Percentiles rank a stretch among this genome's conserved stretches.
These are phyloP conservation scores for Cisticola juncidis DNA, from an alignment of 2,113 vertebrate genomes.

Conservation along the genomic window DNA sequence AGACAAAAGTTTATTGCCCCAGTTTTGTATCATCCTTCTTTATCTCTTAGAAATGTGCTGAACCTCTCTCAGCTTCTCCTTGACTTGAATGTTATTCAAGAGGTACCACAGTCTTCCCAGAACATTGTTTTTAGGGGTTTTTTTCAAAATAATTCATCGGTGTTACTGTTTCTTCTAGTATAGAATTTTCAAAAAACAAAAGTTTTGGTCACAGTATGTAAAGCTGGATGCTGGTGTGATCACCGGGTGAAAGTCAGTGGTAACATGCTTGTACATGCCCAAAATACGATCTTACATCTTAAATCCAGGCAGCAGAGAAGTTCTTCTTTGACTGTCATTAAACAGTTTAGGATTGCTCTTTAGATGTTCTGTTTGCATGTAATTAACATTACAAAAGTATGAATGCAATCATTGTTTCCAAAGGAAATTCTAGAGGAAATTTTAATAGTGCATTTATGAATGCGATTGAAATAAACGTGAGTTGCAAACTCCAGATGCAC, in stretches of 20 bases:
- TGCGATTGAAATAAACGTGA: not conserved
- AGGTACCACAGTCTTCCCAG: not conserved
- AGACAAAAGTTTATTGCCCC: not conserved
- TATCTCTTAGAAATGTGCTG: not conserved
- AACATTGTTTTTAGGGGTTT: not conserved
- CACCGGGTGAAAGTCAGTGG: not conserved
- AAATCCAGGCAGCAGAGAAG: not conserved
- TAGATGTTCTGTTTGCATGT: not conserved
- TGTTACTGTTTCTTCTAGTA: not conserved
- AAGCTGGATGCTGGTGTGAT: not conserved
- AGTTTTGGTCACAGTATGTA: not conserved
- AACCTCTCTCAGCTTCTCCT: fast-evolving
- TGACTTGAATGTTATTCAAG: not conserved
- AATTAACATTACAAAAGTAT: not conserved
- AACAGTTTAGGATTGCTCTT: not conserved
- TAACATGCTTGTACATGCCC: not conserved
- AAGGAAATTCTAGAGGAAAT: not conserved
- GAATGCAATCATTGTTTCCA: not conserved
- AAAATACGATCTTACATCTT: not conserved
- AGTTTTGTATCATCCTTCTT: not conserved
- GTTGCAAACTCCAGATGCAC: not conserved
- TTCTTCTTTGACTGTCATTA: not conserved
- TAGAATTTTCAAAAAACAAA: not conserved
- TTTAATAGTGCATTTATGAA: not conserved
- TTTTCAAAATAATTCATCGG: not conserved